These are phyloP conservation scores for Sphecodes monilicornis DNA, from an alignment of 2,888 invertebrate genomes.

Conservation along the genomic window DNA sequence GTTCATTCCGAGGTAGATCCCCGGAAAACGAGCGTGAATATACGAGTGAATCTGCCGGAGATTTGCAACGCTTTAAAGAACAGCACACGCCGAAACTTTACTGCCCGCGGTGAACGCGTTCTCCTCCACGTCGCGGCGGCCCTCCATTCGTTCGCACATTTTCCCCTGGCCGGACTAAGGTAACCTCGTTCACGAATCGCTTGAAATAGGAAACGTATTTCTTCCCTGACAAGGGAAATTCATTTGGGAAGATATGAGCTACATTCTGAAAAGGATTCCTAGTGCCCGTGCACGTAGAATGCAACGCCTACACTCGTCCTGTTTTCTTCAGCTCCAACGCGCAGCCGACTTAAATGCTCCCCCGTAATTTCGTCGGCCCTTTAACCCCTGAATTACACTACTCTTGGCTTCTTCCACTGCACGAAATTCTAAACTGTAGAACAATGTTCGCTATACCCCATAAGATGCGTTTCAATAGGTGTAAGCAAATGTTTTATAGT, in stretches of 20 bases:
- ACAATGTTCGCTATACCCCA: neutral
- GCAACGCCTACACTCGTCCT: slow-evolving; percentile 27
- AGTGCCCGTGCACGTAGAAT: slow-evolving; percentile 29
- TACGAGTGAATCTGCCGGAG: slow-evolving; percentile 50
- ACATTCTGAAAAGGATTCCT: slow-evolving; percentile 53
- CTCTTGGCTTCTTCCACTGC: neutral
- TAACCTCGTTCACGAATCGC: slow-evolving; percentile 57
- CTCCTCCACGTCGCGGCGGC: slow-evolving; percentile 18
- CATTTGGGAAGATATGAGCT: slow-evolving; percentile 67
- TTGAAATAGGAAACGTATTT: slow-evolving; percentile 65
- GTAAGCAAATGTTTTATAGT: neutral
- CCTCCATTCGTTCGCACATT: slow-evolving; percentile 40
- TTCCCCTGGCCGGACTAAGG: slow-evolving; percentile 33
- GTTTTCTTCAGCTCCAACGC: slow-evolving; percentile 18
- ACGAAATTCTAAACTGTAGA: neutral
- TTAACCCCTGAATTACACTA: neutral
- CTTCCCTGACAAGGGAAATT: slow-evolving; percentile 62
- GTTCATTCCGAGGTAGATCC: slow-evolving; percentile 27
- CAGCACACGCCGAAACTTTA: slow-evolving; percentile 70
- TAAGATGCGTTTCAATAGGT: neutral
- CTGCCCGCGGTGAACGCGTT: slow-evolving; percentile 53
- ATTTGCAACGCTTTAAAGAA: slow-evolving; percentile 75
- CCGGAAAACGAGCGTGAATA: slow-evolving; percentile 23
- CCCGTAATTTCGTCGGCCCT: slow-evolving; percentile 1
- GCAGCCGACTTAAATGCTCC: neutral